Conservation (phyloP, 1,140 invertebrate species). For the Drosophila pallidifrons region DNA sequence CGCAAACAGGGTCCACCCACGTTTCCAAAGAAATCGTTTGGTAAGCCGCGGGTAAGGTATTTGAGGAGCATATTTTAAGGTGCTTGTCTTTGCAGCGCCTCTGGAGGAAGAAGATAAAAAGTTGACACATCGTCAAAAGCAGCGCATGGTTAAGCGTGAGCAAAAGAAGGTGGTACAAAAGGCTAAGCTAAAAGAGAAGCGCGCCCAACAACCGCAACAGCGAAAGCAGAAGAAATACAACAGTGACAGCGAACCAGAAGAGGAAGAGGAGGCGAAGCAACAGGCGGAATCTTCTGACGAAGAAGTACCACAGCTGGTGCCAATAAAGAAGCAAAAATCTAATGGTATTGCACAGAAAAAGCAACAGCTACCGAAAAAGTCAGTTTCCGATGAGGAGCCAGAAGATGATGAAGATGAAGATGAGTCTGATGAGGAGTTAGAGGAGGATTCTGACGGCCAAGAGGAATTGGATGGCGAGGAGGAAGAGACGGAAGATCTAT, state of each 20-base stretch:
- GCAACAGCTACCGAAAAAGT: slow-evolving; percentile 69
- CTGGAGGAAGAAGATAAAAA: slow-evolving; percentile 85
- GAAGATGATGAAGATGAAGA: slow-evolving; percentile 51
- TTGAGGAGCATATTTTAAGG: slow-evolving; percentile 8
- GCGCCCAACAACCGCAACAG: slow-evolving; percentile 41
- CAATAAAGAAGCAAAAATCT: slow-evolving; percentile 37
- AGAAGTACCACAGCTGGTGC: slow-evolving; percentile 60
- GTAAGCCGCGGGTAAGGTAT: slow-evolving; percentile 75
- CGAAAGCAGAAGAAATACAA: slow-evolving; percentile 64
- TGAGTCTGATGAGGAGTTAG: slow-evolving; percentile 47
- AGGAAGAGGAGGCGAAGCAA: slow-evolving; percentile 52
- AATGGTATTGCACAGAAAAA: slow-evolving; percentile 88
- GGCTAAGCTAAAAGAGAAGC: slow-evolving; percentile 85
- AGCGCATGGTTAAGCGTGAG: slow-evolving; percentile 87
- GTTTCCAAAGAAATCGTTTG: slow-evolving; percentile 86
- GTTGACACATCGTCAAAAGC: slow-evolving; percentile 89
- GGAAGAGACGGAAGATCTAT: slow-evolving; percentile 54
- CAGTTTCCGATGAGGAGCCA: slow-evolving; percentile 36
- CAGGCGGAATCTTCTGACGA: slow-evolving; percentile 47
- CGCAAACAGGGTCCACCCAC: slow-evolving; percentile 93
- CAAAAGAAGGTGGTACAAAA: slow-evolving; percentile 87
- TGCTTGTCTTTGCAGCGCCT: slow-evolving; percentile 57
- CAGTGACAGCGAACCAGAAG: slow-evolving; percentile 76
- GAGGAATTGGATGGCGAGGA: slow-evolving; percentile 47
- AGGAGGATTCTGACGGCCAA: slow-evolving; percentile 31